phyloP scores from a whole-genome alignment of 2,888 invertebrate genomes.

The Gisinianus flammeolus region DNA sequence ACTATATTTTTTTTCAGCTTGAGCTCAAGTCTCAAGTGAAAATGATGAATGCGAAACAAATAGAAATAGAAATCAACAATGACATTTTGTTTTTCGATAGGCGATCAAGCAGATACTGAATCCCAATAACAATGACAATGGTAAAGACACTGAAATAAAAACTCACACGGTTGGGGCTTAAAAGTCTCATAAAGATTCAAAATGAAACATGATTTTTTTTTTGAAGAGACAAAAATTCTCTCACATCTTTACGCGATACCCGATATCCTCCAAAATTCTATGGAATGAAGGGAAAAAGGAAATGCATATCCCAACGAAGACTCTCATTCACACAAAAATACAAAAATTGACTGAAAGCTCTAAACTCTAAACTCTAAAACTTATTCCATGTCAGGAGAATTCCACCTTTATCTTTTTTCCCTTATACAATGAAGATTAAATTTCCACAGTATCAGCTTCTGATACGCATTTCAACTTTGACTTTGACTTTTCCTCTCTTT shows the following conservation, averaged over 20 bases:
- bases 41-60: background rate
- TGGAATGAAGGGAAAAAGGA: no score
- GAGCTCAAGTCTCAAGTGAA: background rate
- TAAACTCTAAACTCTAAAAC: no score
- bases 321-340: no score
- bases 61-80: background rate
- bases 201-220: background rate
- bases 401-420: background rate
- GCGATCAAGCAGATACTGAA: background rate
- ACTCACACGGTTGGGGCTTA: background rate
- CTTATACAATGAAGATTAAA: no score
- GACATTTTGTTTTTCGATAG: background rate
- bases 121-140: background rate
- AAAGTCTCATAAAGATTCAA: background rate
- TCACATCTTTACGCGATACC: background rate
- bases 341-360: background rate
- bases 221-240: background rate
- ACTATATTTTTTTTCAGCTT: no score
- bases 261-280: background rate
- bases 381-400: background rate
- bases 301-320: no score
- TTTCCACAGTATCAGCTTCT: no score
- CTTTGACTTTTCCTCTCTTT: background rate
- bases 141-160: background rate
- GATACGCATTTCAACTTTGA: no score